Percentiles rank a stretch among this genome's conserved stretches.
phyloP scores from a whole-genome alignment of 2,797 vertebrate species.

The Triplophysa bombifrons region DNA sequence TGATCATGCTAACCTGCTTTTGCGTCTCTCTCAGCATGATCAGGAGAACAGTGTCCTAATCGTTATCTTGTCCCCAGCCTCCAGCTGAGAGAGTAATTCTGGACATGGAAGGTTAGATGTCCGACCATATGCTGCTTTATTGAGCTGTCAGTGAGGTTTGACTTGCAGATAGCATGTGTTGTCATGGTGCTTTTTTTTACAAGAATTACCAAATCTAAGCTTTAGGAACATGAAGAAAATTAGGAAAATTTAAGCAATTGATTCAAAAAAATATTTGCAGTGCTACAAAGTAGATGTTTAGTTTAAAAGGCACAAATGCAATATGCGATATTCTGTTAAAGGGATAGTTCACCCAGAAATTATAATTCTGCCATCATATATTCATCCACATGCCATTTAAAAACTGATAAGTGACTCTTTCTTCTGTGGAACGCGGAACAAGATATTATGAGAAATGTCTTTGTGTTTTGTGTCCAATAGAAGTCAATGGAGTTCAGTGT shows the following conservation, averaged over 20 bases:
- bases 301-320: too few species aligned
- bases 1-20: constrained; percentile 54
- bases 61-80: constrained; percentile 62
- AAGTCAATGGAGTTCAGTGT: too few species aligned
- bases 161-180: constrained; percentile 55
- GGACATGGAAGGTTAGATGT: constrained; percentile 61
- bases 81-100: constrained; percentile 61
- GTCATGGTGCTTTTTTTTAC: not conserved
- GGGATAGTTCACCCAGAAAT: too few species aligned
- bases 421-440: too few species aligned
- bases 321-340: too few species aligned
- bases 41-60: constrained; percentile 62
- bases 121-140: constrained; percentile 66
- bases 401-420: too few species aligned
- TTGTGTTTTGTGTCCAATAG: too few species aligned
- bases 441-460: too few species aligned
- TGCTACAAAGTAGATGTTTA: too few species aligned
- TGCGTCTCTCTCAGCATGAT: constrained; percentile 56
- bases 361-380: too few species aligned
- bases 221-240: constrained; percentile 2
- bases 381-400: too few species aligned
- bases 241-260: too few species aligned
- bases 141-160: constrained; percentile 59
- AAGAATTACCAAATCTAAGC: constrained; percentile 26
- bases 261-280: constrained; percentile 14